Conservation (phyloP, 1,140 invertebrate genomes). For the Drosophila simulans region DNA sequence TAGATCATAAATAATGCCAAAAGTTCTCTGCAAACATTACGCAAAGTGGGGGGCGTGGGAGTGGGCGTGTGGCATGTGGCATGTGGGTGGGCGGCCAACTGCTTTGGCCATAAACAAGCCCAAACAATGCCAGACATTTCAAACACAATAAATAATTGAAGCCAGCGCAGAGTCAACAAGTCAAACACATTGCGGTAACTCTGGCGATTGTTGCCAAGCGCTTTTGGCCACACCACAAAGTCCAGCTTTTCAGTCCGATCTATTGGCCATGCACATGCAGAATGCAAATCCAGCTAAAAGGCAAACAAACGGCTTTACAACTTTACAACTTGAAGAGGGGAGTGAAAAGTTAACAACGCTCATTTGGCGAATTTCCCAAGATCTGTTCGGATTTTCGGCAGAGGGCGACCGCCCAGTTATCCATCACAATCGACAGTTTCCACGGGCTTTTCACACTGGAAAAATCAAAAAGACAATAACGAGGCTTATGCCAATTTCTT, state of each 20-base stretch:
- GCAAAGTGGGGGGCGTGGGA: conserved; percentile 31
- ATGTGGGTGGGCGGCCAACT: conserved; percentile 46
- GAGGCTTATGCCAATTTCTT: background rate
- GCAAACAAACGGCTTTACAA: conserved; percentile 23
- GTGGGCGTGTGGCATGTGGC: conserved; percentile 12
- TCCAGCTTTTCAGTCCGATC: conserved; percentile 35
- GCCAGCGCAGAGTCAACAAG: conserved; percentile 74
- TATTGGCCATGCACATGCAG: conserved; percentile 52
- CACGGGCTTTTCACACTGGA: conserved; percentile 12
- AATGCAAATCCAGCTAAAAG: conserved; percentile 53
- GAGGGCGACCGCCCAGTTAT: conserved; percentile 23
- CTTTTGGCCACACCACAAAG: conserved; percentile 64
- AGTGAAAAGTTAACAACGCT: conserved; percentile 15
- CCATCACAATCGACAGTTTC: conserved; percentile 41
- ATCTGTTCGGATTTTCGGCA: conserved; percentile 29
- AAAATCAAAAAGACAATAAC: conserved; percentile 4
- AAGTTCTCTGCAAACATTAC: conserved; percentile 40
- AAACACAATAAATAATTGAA: conserved; percentile 80
- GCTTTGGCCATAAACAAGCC: conserved; percentile 67
- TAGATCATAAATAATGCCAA: conserved; percentile 38
- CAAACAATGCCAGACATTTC: conserved; percentile 75
- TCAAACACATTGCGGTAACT: conserved; percentile 69
- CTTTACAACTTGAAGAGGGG: conserved; percentile 13
- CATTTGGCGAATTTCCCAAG: conserved; percentile 57
- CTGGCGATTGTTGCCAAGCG: conserved; percentile 62